These are phyloP conservation scores for Varanus komodoensis DNA, from an alignment of 2,113 vertebrate species.

Conservation along the genomic window DNA sequence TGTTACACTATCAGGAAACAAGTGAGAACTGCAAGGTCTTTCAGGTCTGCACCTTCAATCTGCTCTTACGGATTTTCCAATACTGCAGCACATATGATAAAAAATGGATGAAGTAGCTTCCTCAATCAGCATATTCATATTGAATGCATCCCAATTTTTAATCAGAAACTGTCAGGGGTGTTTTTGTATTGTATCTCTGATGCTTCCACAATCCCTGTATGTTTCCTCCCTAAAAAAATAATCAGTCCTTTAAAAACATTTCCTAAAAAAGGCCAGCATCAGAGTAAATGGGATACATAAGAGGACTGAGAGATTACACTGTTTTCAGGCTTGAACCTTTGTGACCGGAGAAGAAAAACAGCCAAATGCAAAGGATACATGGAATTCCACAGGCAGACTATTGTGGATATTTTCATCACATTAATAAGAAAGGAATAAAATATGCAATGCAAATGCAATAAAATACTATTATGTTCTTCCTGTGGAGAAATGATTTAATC, in stretches of 20 bases:
- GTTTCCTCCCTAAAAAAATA: constrained; percentile 33
- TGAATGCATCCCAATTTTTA: constrained; percentile 19
- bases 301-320: constrained; percentile 18
- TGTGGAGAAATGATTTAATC: constrained; percentile 49
- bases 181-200: background rate
- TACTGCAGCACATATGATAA: background rate
- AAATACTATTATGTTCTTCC: constrained; percentile 20
- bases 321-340: constrained; percentile 8
- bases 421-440: constrained; percentile 37
- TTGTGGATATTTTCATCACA: constrained; percentile 57
- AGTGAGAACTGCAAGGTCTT: background rate
- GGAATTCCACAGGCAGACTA: constrained; percentile 34
- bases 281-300: background rate
- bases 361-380: background rate
- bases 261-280: constrained; percentile 32
- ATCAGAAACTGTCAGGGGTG: constrained; percentile 25
- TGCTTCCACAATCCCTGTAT: constrained; percentile 27
- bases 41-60: background rate
- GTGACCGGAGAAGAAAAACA: constrained; percentile 30
- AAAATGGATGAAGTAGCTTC: background rate
- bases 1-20: background rate
- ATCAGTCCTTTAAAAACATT: constrained; percentile 36
- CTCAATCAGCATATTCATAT: constrained; percentile 35
- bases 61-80: constrained; percentile 26
- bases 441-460: constrained; percentile 26